Base-by-base conservation (phyloP, 1,140 invertebrate species). In the Episyrphus balteatus region DNA sequence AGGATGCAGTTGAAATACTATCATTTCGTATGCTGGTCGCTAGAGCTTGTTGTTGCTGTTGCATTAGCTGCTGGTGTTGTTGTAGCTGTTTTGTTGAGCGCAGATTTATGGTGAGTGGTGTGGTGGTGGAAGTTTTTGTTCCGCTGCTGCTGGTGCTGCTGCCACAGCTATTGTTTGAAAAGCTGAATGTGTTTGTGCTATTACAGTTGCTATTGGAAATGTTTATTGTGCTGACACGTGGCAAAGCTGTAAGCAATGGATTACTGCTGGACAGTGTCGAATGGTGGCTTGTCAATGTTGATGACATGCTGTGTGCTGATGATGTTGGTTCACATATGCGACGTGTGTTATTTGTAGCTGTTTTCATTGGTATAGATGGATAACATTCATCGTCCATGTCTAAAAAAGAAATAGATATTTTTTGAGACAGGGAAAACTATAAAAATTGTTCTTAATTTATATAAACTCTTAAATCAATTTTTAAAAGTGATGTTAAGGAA, bases 381-480 rank as follows among this genome's bases (percentile, higher is more conserved):
- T 82, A 87, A 65, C 82, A 87, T 60, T 88, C 86, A 49, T 86
- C 83, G 61, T 88, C 85, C 80, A 88, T 85, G 57, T 88, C 86
- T 87, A 70, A 1, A 40, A 45, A 41, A 41, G 5, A 41, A 21
- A 37, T n/a, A 5, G 11, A 14, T 3, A 10, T 37, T 3, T 11
- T 34, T 34, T 34, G 9, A n/a, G n/a, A n/a, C n/a, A n/a, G n/a
- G n/a, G n/a, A n/a, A n/a, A n/a, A n/a, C n/a, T n/a, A n/a, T n/a
- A n/a, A n/a, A n/a, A n/a, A n/a, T n/a, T n/a, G n/a, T n/a, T n/a
- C n/a, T n/a, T n/a, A n/a, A n/a, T n/a, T n/a, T n/a, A n/a, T n/a
- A n/a, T n/a, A n/a, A n/a, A n/a, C n/a, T n/a, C n/a, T n/a, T n/a
- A n/a, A n/a, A n/a, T n/a, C n/a, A n/a, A n/a, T n/a, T n/a, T n/a